These are phyloP conservation scores for Porites lutea DNA, from an alignment of 64 coral and sea anemone species.

Conservation along the genomic window DNA sequence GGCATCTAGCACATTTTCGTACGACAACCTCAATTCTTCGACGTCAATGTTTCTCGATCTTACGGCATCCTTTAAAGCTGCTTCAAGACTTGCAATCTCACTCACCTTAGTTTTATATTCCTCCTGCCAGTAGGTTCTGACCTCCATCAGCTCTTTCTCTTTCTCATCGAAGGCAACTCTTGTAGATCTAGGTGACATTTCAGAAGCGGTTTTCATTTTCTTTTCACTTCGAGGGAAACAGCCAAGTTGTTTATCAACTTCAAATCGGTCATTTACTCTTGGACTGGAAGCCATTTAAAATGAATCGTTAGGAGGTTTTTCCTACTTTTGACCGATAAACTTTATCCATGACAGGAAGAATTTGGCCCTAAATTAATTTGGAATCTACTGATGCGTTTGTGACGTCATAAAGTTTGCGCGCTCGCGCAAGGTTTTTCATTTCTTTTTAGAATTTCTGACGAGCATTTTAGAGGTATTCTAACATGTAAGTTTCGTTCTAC, in stretches of 20 bases:
- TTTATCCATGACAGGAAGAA: background rate
- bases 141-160: slow-evolving; percentile 36
- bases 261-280: background rate
- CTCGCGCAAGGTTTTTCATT: background rate
- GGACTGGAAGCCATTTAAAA: slow-evolving; percentile 25
- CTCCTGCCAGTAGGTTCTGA: slow-evolving; percentile 49
- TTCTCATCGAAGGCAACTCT: slow-evolving; percentile 24
- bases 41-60: slow-evolving; percentile 4
- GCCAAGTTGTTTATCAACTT: slow-evolving; percentile 14
- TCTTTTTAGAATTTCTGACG: too few relatives aligned
- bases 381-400: background rate
- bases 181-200: background rate
- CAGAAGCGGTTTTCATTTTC: background rate
- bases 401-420: slow-evolving; percentile 1
- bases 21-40: slow-evolving; percentile 4
- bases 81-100: slow-evolving; percentile 19
- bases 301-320: background rate
- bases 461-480: too few relatives aligned
- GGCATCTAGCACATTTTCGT: background rate
- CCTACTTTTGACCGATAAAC: background rate
- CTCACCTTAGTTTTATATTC: slow-evolving; percentile 33
- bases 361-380: background rate
- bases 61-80: slow-evolving; percentile 8
- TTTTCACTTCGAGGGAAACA: slow-evolving; percentile 44
- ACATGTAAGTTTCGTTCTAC: too few relatives aligned